Evolutionary conservation across 2,888 invertebrate species (phyloP), one percentile per base, ranked within the genome.

Genomic region (Phengaris arion): DNA sequence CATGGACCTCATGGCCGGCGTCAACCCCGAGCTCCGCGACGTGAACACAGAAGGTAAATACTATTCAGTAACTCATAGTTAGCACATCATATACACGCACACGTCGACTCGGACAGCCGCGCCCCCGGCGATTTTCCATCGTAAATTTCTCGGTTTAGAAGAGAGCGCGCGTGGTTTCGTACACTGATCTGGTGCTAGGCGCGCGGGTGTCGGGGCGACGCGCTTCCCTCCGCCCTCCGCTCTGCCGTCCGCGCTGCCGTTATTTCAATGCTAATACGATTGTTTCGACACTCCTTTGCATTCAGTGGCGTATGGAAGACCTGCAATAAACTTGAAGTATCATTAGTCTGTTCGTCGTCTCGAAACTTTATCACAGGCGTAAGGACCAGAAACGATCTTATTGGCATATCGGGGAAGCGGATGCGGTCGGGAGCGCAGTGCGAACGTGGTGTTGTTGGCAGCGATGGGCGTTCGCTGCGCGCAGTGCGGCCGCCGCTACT

Each of bases 401-500:
- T 76, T 77, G 80, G 80, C 76, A 79, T 79, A 76, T 73, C 76
- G 76, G 75, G 76, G 80, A 79, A 77, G 79, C 77, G 80, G 76
- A 80, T 79, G 80, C 73, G 81, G 80, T 76, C 75, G 80, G 77
- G 79, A 75, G 79, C 80, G 81, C 85, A 86, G 88, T 87, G 89
- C 87, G 88, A 87, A 85, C 87, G 86, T 88, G 87, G 89, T 89
- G 89, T 89, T 90, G 90, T 91, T 90, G 89, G 90, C 89, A 88
- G 90, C 89, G 86, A 86, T 77, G 80, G 87, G 87, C 82, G 91
- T 90, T 87, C 93, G 95, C 85, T 96, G 96, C 91, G 94, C 94
- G 85, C 94, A 95, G 91, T 96, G 96, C 93, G 95, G 95, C 82
- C 94, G 95, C 83, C 95, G 95, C 90, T 96, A 96, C 94, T 95